These are phyloP conservation scores for Bubalus kerabau DNA, from an alignment of 2,113 vertebrate genomes.

Conservation along the genomic window DNA sequence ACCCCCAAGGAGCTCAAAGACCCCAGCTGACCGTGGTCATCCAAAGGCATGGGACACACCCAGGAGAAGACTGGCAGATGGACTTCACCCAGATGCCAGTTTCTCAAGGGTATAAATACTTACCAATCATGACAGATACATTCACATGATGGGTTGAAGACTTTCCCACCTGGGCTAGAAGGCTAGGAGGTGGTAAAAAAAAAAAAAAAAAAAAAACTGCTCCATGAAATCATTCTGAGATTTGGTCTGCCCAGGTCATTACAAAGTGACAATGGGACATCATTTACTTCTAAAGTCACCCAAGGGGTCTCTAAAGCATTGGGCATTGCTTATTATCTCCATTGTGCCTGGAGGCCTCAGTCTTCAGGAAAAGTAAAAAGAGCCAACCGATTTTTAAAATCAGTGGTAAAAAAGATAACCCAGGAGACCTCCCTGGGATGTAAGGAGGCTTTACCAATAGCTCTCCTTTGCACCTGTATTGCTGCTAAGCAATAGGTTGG, in stretches of 20 bases:
- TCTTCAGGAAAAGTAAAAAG: neutral
- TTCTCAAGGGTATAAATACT: neutral
- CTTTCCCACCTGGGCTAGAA: neutral
- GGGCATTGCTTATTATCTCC: neutral
- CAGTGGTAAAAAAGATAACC: neutral
- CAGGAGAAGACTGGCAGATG: neutral
- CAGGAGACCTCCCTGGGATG: neutral
- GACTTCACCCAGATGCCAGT: neutral
- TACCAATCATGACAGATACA: neutral
- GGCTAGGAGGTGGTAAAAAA: neutral
- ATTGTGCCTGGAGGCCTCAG: neutral
- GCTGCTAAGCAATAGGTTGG: neutral
- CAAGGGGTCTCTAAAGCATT: neutral
- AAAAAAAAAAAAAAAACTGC: neutral
- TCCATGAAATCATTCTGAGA: neutral
- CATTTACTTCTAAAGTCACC: neutral
- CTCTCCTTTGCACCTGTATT: neutral
- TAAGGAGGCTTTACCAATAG: neutral
- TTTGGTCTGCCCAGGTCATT: neutral
- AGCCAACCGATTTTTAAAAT: neutral
- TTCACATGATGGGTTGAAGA: neutral
- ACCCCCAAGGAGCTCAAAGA: neutral
- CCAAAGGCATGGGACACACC: neutral
- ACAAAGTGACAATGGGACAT: neutral
- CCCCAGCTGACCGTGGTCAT: fast-evolving